Evolutionary conservation across 1,140 invertebrate genomes (phyloP).

Genomic region (Pseudomyrmex pallidus): DNA sequence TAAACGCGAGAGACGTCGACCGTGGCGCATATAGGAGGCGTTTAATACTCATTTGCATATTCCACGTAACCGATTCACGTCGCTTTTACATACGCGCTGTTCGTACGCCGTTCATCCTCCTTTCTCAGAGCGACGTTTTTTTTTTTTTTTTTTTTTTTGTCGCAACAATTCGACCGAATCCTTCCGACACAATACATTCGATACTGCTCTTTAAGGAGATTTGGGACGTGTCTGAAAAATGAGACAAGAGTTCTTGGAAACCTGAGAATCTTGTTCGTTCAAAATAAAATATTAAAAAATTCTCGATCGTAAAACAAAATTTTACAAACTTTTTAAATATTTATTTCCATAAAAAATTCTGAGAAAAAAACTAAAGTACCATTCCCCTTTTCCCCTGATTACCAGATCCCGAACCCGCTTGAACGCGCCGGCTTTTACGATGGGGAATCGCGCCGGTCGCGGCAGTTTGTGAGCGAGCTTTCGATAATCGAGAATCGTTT

Average conservation of each 20-base stretch:
- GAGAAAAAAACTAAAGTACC: too few relatives aligned
- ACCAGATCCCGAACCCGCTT: too few relatives aligned
- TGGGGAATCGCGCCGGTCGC: not conserved
- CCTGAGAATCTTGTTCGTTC: too few relatives aligned
- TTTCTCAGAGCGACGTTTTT: conserved; percentile 16
- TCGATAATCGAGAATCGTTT: conserved; percentile 20
- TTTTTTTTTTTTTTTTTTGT: conserved; percentile 15
- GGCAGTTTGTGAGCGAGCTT: conserved; percentile 6
- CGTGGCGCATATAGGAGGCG: conserved; percentile 54
- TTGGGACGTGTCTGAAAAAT: too few relatives aligned
- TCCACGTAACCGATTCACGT: conserved; percentile 33
- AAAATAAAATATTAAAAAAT: too few relatives aligned
- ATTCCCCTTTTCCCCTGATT: too few relatives aligned
- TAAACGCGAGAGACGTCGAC: conserved; percentile 60
- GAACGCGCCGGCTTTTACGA: not conserved
- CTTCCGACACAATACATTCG: not conserved
- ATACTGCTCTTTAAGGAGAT: not conserved
- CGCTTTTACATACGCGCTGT: conserved; percentile 37
- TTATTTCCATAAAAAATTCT: too few relatives aligned
- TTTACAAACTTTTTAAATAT: too few relatives aligned
- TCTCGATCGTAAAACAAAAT: too few relatives aligned
- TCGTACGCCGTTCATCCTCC: conserved; percentile 52
- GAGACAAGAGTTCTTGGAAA: too few relatives aligned
- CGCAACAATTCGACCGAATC: not conserved
- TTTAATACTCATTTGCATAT: conserved; percentile 74